A percentile compares a stretch with the other conserved stretches of the same genome.
Conservation (phyloP, 2,888 invertebrate genomes). For the Drosophila tanythrix region DNA sequence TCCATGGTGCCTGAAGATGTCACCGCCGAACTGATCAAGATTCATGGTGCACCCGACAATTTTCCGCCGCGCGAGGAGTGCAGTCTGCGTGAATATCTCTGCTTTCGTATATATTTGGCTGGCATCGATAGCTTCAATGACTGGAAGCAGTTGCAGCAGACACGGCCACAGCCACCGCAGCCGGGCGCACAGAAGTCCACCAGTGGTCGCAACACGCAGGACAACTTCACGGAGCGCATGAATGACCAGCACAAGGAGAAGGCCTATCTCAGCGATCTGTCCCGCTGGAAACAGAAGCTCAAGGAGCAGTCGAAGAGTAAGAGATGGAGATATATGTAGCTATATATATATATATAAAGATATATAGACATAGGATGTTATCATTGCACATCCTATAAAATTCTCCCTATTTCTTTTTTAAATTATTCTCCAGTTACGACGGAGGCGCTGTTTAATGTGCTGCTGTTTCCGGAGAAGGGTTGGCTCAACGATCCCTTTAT, state of each 20-base stretch:
- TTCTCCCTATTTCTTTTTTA: not conserved
- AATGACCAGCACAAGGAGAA: conserved; percentile 94
- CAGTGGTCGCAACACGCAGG: conserved; percentile 84
- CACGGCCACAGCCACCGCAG: conserved; percentile 90
- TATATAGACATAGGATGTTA: not conserved
- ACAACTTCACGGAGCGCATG: conserved; percentile 93
- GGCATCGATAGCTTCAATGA: conserved; percentile 95
- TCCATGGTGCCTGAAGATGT: conserved; percentile 89
- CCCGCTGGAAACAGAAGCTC: conserved; percentile 90
- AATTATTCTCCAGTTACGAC: conserved; percentile 87
- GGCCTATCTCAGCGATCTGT: conserved; percentile 91
- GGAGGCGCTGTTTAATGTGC: conserved; percentile 92
- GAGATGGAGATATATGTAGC: conserved; percentile 5
- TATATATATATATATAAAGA: too few species aligned
- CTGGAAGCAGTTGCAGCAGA: conserved; percentile 94
- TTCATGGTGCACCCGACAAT: conserved; percentile 85
- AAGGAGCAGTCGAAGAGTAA: conserved; percentile 89
- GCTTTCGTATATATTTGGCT: conserved; percentile 94
- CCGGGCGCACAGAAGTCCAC: conserved; percentile 82
- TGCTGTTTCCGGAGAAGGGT: conserved; percentile 94
- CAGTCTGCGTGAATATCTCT: conserved; percentile 92
- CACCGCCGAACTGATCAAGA: conserved; percentile 86
- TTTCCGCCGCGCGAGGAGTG: conserved; percentile 86
- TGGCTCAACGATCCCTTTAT: conserved; percentile 92
- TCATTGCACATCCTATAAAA: not conserved